A percentile compares a stretch with the other conserved stretches of the same genome.
Conservation (phyloP, 2,797 vertebrate species). For the Enteromius trimaculatus region DNA sequence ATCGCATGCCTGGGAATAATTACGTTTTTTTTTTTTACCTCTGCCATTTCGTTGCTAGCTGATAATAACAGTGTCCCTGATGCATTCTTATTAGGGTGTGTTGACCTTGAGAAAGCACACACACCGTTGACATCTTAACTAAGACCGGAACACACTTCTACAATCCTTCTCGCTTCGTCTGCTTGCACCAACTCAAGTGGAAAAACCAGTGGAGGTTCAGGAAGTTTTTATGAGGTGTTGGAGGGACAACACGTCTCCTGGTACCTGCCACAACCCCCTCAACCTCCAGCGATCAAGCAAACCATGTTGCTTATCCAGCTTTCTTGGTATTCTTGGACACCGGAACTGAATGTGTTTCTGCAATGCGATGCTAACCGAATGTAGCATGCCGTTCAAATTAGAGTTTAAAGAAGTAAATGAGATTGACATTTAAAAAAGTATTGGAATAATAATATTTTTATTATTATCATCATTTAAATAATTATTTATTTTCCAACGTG, state of each 20-base stretch:
- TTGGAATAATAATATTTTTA: too few species aligned
- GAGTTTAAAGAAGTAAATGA: neutral
- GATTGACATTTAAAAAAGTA: neutral
- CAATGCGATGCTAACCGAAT: neutral
- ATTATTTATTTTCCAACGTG: too few species aligned
- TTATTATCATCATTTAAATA: too few species aligned
- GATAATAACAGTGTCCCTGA: slow-evolving; percentile 74
- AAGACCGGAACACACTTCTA: slow-evolving; percentile 65
- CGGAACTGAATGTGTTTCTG: neutral
- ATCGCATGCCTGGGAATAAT: slow-evolving; percentile 67
- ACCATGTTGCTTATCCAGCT: neutral
- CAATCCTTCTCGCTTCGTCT: slow-evolving; percentile 70
- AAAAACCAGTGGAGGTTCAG: slow-evolving; percentile 75
- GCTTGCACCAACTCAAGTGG: slow-evolving; percentile 71
- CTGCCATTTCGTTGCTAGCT: slow-evolving; percentile 68
- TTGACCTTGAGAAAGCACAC: slow-evolving; percentile 76
- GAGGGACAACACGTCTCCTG: slow-evolving; percentile 68
- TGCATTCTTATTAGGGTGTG: slow-evolving; percentile 74
- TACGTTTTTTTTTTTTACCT: slow-evolving; percentile 56
- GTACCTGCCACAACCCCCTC: slow-evolving; percentile 17
- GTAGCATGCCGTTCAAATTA: neutral
- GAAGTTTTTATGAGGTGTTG: slow-evolving; percentile 72
- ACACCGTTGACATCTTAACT: slow-evolving; percentile 75
- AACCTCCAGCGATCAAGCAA: slow-evolving; percentile 22
- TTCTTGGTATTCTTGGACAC: neutral